Percentiles rank a stretch among this genome's conserved stretches.
phyloP scores from a whole-genome alignment of 2,888 invertebrate genomes.

The Eremobia ochroleuca region DNA sequence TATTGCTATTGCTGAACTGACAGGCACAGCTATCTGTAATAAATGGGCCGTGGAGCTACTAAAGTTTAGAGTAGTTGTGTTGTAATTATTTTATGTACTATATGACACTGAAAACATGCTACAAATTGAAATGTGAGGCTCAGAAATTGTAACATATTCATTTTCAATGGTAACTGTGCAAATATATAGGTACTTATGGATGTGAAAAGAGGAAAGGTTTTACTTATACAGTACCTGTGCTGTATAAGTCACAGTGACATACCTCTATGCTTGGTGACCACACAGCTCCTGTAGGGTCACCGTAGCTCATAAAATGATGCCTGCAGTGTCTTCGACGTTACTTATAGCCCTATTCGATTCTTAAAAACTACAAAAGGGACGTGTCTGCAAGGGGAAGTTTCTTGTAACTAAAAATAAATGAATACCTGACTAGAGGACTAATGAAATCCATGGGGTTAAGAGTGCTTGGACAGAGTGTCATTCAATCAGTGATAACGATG shows the following conservation, averaged over 20 bases:
- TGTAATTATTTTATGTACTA: no score
- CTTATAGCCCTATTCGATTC: neutral
- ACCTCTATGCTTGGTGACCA: no score
- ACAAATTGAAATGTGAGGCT: neutral
- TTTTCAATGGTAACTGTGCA: neutral
- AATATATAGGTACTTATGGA: neutral
- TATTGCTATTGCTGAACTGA: constrained; percentile 68
- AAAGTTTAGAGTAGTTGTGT: constrained; percentile 9
- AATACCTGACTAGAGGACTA: neutral
- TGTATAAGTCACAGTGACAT: no score
- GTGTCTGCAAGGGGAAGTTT: neutral
- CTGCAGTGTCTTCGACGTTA: neutral
- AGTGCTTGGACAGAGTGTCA: neutral
- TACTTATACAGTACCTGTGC: neutral
- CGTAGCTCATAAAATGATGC: neutral
- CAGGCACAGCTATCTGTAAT: constrained; percentile 68
- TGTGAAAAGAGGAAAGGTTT: neutral
- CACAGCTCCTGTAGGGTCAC: neutral
- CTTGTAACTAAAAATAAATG: neutral
- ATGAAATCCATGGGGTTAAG: neutral
- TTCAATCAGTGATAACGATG: neutral
- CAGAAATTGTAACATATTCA: neutral
- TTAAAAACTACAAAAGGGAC: neutral
- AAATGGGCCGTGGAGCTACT: constrained; percentile 44
- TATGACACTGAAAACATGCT: neutral